Percentiles rank a stretch among this genome's conserved stretches.
Evolutionary conservation across 2,888 invertebrate genomes (phyloP).

Genomic region (Thecocarcelia acutangulata): DNA sequence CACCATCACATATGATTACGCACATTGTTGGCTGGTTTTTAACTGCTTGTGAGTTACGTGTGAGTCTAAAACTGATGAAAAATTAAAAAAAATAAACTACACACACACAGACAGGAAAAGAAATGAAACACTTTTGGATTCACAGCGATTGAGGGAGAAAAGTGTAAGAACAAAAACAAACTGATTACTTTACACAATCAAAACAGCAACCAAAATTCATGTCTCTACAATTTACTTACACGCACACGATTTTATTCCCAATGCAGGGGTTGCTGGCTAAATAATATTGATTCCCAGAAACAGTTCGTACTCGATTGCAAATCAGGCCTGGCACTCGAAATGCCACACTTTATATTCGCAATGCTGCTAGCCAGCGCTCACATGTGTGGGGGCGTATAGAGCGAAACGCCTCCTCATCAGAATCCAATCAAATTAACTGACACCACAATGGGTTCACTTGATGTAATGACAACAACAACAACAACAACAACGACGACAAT

Average conservation of each 20-base stretch:
- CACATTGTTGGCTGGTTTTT: slow-evolving; percentile 77
- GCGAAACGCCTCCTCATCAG: slow-evolving; percentile 79
- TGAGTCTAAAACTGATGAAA: slow-evolving; percentile 53
- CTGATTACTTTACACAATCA: slow-evolving; percentile 80
- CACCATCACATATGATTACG: slow-evolving; percentile 79
- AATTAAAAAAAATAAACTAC: slow-evolving; percentile 80
- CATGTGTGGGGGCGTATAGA: slow-evolving; percentile 79
- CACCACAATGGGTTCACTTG: slow-evolving; percentile 71
- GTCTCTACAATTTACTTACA: slow-evolving; percentile 41
- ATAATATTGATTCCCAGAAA: slow-evolving; percentile 73
- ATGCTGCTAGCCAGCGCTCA: slow-evolving; percentile 26
- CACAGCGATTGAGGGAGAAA: slow-evolving; percentile 33
- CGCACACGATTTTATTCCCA: neutral
- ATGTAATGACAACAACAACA: slow-evolving; percentile 23
- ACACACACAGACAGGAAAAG: slow-evolving; percentile 65
- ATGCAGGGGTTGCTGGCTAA: slow-evolving; percentile 70
- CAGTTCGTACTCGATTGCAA: slow-evolving; percentile 55
- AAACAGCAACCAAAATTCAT: slow-evolving; percentile 72
- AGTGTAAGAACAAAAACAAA: slow-evolving; percentile 71
- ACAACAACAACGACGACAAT: slow-evolving; percentile 1
- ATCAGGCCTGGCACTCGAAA: slow-evolving; percentile 59
- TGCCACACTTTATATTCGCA: slow-evolving; percentile 25
- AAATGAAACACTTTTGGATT: slow-evolving; percentile 21
- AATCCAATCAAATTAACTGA: slow-evolving; percentile 81
- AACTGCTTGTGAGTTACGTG: slow-evolving; percentile 72